Percentiles rank a stretch among this genome's conserved stretches.
Conservation (phyloP, 2,113 vertebrate genomes). For the Eptesicus fuscus region DNA sequence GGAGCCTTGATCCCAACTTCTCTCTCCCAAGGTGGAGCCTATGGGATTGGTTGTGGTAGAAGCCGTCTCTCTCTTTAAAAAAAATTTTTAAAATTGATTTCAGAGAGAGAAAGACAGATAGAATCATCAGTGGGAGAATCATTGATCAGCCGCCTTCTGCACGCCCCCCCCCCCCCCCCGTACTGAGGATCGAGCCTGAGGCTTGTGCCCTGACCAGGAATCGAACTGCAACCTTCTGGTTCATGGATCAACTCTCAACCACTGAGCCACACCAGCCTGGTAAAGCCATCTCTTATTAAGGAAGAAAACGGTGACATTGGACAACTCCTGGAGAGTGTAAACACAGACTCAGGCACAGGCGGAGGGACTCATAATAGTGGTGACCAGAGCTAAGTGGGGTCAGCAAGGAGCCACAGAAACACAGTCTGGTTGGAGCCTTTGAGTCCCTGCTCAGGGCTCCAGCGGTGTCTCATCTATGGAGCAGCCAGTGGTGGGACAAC, state of each 20-base stretch:
- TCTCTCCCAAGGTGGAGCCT: background rate
- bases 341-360: background rate
- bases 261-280: too few relatives aligned
- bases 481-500: background rate
- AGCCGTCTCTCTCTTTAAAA: background rate
- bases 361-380: background rate
- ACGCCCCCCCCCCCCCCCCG: too few relatives aligned
- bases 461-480: background rate
- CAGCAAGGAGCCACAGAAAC: background rate
- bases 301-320: background rate
- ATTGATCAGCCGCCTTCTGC: too few relatives aligned
- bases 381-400: background rate
- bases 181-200: too few relatives aligned
- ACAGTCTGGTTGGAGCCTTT: background rate
- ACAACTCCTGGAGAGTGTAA: background rate
- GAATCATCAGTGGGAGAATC: too few relatives aligned
- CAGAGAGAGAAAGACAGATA: too few relatives aligned
- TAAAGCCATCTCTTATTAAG: background rate
- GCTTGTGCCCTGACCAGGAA: too few relatives aligned
- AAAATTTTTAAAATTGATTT: too few relatives aligned
- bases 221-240: too few relatives aligned
- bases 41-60: accelerated
- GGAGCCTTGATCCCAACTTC: background rate
- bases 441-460: background rate
- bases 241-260: too few relatives aligned